A percentile compares a stretch with the other conserved stretches of the same genome.
Conservation (phyloP, 1,140 invertebrate species). For the Pteromalus puparum region DNA sequence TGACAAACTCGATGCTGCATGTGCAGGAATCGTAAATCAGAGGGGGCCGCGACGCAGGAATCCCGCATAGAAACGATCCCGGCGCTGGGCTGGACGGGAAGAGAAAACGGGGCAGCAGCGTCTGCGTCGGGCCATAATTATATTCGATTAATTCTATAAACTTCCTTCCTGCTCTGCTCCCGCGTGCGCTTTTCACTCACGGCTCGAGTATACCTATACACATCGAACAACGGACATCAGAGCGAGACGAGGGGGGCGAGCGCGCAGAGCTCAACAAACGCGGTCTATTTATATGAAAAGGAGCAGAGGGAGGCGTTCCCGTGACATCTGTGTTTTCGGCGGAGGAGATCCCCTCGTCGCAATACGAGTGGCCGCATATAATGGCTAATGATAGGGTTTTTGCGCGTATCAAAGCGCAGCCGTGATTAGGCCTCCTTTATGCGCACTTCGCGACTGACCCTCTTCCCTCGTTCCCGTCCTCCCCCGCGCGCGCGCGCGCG, state of each 20-base stretch:
- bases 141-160: slow-evolving; percentile 56
- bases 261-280: too few relatives aligned
- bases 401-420: slow-evolving; percentile 30
- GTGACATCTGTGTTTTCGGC: slow-evolving; percentile 66
- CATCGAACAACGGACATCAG: background rate
- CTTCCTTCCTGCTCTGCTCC: slow-evolving; percentile 56
- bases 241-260: background rate
- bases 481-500: too few relatives aligned
- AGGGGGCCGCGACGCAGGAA: too few relatives aligned
- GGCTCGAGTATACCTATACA: background rate
- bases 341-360: background rate
- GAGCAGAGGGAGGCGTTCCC: slow-evolving; percentile 66
- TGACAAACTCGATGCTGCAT: too few relatives aligned
- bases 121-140: too few relatives aligned
- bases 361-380: slow-evolving; percentile 64
- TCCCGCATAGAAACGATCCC: too few relatives aligned
- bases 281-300: too few relatives aligned
- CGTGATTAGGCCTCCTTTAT: slow-evolving; percentile 42
- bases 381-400: slow-evolving; percentile 69
- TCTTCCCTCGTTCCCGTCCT: too few relatives aligned
- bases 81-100: background rate
- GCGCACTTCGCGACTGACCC: slow-evolving; percentile 7
- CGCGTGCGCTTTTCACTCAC: background rate
- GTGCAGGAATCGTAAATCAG: too few relatives aligned
- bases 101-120: too few relatives aligned